Evolutionary conservation across 92 coral and sea anemone species (phyloP), one percentile per base, ranked within the genome.

Genomic region (Desmophyllum pertusum): DNA sequence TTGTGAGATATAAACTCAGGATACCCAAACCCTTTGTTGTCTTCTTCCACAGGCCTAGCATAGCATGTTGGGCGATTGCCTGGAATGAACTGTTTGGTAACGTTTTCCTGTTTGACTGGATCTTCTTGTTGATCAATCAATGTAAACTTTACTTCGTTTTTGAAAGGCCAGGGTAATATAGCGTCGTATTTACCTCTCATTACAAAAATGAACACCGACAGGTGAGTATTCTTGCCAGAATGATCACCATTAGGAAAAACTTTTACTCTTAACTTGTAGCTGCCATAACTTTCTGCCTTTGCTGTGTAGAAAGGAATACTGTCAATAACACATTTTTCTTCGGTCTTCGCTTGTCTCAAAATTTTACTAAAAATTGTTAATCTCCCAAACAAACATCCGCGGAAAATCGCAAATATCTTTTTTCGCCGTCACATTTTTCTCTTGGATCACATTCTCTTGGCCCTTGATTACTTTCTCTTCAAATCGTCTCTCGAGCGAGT

Each of bases 151-250:
- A 89, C 63, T 66, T 81, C 70, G 29, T 80, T 75, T 4, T 3
- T 63, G 30, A 89, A 85, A 5, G 92, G 92, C 92, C 92, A 89
- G 53, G 87, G 75, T 63, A 89, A 85, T 76, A 85, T 76, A 29
- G 75, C 81, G 65, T 89, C 92, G 46, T 85, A 89, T 81, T 89
- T 84, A 67, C 92, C 92, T 83, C 48, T 81, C 83, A 85, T 61
- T 57, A 89, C 57, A 66, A 46, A 19, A 10, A 86, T 59, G 64
- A 33, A 75, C 43, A 85, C 70, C 31, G 92, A 84, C 37, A 89
- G 10, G 70, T 89, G 63, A 1, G 83, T 70, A 31, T 64, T 70
- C 36, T 70, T 50, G 13, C 72, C 79, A 1, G 45, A 6, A 19
- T 45, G 13, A 6, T n/a, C 27, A 10, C 88, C 77, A 38, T 61